A percentile compares a stretch with the other conserved stretches of the same genome.
Evolutionary conservation across 2,888 invertebrate genomes (phyloP).

Genomic region (Spicauda simplicius): DNA sequence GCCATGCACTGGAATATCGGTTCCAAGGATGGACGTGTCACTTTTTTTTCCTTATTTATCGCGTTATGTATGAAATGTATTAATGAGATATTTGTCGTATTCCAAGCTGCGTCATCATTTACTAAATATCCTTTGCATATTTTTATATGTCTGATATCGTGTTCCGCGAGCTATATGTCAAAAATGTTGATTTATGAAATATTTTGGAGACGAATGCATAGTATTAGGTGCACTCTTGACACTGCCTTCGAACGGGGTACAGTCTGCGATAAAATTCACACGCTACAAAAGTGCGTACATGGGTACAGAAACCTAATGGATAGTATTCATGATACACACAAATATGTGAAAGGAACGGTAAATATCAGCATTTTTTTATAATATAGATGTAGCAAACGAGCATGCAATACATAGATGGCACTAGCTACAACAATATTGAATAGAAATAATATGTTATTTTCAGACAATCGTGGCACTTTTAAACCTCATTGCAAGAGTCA

Average conservation of each 20-base stretch:
- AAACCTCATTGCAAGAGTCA: background rate
- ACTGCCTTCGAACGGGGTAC: background rate
- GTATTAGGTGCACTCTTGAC: background rate
- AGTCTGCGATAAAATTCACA: background rate
- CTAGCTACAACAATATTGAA: too few relatives aligned
- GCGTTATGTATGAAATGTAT: background rate
- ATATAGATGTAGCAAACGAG: too few relatives aligned
- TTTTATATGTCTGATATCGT: background rate
- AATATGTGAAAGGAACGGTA: background rate
- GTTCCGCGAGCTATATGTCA: background rate
- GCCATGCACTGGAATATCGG: background rate
- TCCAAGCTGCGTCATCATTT: background rate
- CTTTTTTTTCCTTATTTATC: background rate
- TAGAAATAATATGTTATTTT: background rate
- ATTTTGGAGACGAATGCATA: background rate
- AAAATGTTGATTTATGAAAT: background rate
- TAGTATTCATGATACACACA: background rate
- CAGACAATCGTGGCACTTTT: background rate
- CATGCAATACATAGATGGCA: background rate
- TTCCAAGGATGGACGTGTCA: background rate
- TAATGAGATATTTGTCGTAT: background rate
- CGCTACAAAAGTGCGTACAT: background rate
- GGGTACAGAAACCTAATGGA: constrained; percentile 3
- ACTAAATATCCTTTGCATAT: background rate
- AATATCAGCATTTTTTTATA: background rate